These are phyloP conservation scores for Pyrgilauda ruficollis DNA, from an alignment of 2,113 vertebrate genomes.

Conservation along the genomic window DNA sequence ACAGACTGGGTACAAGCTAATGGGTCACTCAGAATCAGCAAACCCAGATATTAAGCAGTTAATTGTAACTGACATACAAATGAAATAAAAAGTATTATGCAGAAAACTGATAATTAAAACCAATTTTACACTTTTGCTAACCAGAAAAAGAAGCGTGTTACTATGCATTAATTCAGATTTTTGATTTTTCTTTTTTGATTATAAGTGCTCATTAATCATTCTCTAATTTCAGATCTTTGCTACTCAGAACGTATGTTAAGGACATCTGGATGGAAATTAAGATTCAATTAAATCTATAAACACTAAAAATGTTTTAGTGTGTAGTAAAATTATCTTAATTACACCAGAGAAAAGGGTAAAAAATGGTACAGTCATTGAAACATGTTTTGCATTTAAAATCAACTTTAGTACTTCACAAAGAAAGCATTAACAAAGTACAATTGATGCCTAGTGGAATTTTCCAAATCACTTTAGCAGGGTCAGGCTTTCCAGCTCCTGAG, in stretches of 20 bases:
- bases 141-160: background rate
- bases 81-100: background rate
- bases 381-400: background rate
- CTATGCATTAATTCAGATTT: background rate
- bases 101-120: slow-evolving; percentile 13
- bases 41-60: background rate
- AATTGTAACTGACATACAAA: background rate
- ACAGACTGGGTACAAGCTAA: background rate
- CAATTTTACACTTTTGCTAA: background rate
- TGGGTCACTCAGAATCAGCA: background rate
- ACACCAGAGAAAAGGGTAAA: background rate
- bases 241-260: slow-evolving; percentile 31
- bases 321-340: slow-evolving; percentile 43
- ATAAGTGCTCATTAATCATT: slow-evolving; percentile 21
- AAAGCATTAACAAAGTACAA: background rate
- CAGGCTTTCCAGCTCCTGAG: background rate
- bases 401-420: background rate
- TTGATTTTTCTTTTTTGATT: background rate
- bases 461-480: background rate
- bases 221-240: slow-evolving; percentile 23
- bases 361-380: background rate
- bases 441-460: background rate
- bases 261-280: slow-evolving; percentile 44
- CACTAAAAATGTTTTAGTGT: slow-evolving; percentile 31
- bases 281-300: slow-evolving; percentile 41